Evolutionary conservation across 2,888 invertebrate genomes (phyloP).

Genomic region (Capitulum mitella): DNA sequence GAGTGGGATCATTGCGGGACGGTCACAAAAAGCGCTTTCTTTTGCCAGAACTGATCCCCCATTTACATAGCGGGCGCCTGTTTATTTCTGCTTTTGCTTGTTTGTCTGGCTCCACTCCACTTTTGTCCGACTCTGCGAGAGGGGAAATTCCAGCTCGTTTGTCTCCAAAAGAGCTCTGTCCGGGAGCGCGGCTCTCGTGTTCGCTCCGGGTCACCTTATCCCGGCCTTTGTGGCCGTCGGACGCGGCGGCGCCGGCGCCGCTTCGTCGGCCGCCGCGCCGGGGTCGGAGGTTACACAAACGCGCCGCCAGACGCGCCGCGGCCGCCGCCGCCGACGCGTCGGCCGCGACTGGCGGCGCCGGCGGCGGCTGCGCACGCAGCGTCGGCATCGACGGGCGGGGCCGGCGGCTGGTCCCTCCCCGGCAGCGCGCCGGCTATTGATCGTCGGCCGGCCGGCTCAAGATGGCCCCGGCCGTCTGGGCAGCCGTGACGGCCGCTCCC

Average conservation of each 20-base stretch:
- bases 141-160: conserved; percentile 22
- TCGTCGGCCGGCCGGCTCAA: background rate
- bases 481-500: background rate
- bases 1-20: background rate
- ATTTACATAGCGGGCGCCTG: conserved; percentile 7
- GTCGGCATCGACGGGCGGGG: conserved; percentile 3
- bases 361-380: background rate
- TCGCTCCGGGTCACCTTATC: background rate
- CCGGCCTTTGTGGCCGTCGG: conserved; percentile 40
- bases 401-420: conserved; percentile 12
- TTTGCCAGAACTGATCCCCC: conserved; percentile 1
- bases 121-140: conserved; percentile 2
- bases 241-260: conserved; percentile 30
- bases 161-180: conserved; percentile 11
- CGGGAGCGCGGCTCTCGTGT: background rate
- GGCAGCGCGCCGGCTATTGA: background rate
- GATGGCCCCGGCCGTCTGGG: background rate
- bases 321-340: background rate
- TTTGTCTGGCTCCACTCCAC: conserved; percentile 8
- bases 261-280: background rate
- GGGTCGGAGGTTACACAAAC: conserved; percentile 12
- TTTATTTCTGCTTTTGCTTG: conserved; percentile 21
- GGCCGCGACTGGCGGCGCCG: background rate
- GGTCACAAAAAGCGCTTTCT: conserved; percentile 21
- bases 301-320: background rate